Evolutionary conservation across 2,113 vertebrate species (phyloP), one percentile per base, ranked within the genome.

Genomic region (Heterotis niloticus): DNA sequence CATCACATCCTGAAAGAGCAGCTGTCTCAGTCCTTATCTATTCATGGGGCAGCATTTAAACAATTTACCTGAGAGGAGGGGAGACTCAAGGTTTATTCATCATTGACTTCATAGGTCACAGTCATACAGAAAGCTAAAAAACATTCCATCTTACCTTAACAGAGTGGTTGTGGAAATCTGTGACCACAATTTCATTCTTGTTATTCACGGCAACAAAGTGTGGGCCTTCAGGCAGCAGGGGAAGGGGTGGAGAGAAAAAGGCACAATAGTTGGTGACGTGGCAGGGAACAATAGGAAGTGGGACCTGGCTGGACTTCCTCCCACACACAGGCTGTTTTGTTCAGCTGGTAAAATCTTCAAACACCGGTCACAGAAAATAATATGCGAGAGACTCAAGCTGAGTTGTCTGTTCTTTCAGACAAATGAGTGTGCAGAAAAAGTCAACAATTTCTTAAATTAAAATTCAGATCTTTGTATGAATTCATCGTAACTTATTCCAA

Each of bases 181-280:
- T 99, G 83, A 99, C 97, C 34, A 99, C 92, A 0, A 99, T 99
- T 89, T 99, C 96, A 44, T 98, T 98, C 90, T 97, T 99, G 91
- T 96, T 98, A 90, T 97, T 98, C 56, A 99, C 96, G 0, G 97
- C 96, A 75, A 99, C 96, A 81, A 99, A 99, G 87, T 99, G 97
- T 0, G 97, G 97, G 52, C 97, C 97, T 98, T 82, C n/a, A 81
- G 82, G 79, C 23, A 83, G 5, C 82, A 85, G 54, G 20, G 28
- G 29, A 56, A 11, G 17, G 26, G 69, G 24, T 4, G 83, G 10
- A 67, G 44, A 69, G 29, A 64, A 10, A 77, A 13, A 78, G 56
- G 51, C 4, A 70, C 51, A 51, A 23, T 51, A 18, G n/a, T 57
- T 78, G 10, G 24, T 23, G 59, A 66, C 34, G 62, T 77, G 16